Percentiles rank a stretch among this genome's conserved stretches.
phyloP scores from a whole-genome alignment of 2,797 vertebrate species.

The Cryptoprocta ferox region DNA sequence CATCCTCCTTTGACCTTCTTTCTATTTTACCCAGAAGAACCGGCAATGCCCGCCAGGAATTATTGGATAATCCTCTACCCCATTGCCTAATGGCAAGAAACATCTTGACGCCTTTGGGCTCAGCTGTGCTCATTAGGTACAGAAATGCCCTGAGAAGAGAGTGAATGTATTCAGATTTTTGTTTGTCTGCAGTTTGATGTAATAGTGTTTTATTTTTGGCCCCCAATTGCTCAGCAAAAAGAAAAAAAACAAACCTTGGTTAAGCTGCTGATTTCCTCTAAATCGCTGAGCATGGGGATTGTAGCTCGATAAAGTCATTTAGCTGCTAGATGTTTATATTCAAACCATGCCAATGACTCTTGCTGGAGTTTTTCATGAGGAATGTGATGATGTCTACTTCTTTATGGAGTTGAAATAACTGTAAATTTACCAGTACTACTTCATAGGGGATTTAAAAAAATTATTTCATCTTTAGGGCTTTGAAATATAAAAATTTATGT shows the following conservation, averaged over 20 bases:
- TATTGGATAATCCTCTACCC: slow-evolving; percentile 41
- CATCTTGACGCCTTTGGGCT: slow-evolving; percentile 46
- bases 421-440: not conserved
- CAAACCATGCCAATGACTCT: slow-evolving; percentile 42
- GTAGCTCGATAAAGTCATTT: slow-evolving; percentile 77
- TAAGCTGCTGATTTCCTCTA: slow-evolving; percentile 77
- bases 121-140: slow-evolving; percentile 72
- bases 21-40: slow-evolving; percentile 25
- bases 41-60: not conserved
- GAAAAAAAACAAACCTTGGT: slow-evolving; percentile 68
- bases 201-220: slow-evolving; percentile 79
- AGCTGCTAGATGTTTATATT: slow-evolving; percentile 72
- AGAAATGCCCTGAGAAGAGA: slow-evolving; percentile 68
- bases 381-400: slow-evolving; percentile 45
- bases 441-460: not conserved
- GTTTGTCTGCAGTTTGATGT: slow-evolving; percentile 76
- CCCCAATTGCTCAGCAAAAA: slow-evolving; percentile 78
- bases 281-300: slow-evolving; percentile 71
- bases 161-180: slow-evolving; percentile 81
- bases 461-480: slow-evolving; percentile 39
- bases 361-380: slow-evolving; percentile 51
- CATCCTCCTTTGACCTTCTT: slow-evolving; percentile 52
- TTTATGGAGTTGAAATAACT: slow-evolving; percentile 6
- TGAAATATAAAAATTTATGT: slow-evolving; percentile 12
- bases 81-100: slow-evolving; percentile 52